Percentiles rank a stretch among this genome's conserved stretches.
These are phyloP conservation scores for Tanaodytes sp. DNA, from an alignment of 2,888 invertebrate genomes.

Conservation along the genomic window DNA sequence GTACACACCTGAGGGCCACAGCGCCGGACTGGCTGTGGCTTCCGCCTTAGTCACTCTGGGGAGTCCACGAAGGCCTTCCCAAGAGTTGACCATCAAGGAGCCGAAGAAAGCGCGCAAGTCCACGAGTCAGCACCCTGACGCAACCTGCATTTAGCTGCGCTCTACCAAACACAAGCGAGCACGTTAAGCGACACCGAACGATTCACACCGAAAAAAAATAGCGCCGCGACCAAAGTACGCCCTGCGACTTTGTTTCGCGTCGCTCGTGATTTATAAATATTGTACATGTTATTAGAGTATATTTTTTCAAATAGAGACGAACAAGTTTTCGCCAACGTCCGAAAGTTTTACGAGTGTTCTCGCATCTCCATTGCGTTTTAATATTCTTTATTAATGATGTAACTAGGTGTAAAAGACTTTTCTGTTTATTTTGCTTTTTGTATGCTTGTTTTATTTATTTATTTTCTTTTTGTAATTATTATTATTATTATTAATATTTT, in stretches of 20 bases:
- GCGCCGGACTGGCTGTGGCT: slow-evolving; percentile 88
- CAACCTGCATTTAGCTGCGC: slow-evolving; percentile 69
- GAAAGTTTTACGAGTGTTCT: slow-evolving; percentile 41
- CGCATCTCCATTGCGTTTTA: no score
- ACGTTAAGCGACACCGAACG: no score
- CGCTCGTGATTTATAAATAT: slow-evolving; percentile 51
- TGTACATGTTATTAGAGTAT: slow-evolving; percentile 55
- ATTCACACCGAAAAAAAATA: slow-evolving; percentile 8
- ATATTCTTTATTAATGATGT: no score
- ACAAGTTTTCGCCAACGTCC: slow-evolving; percentile 51
- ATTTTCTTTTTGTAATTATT: no score
- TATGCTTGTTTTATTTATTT: no score
- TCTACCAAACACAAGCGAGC: no score
- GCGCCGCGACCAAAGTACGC: background rate
- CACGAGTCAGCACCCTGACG: slow-evolving; percentile 83
- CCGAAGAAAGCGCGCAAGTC: slow-evolving; percentile 77
- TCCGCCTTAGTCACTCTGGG: slow-evolving; percentile 92
- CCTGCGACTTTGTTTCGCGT: slow-evolving; percentile 4
- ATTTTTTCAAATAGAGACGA: slow-evolving; percentile 54
- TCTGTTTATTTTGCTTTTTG: no score
- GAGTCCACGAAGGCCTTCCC: slow-evolving; percentile 83
- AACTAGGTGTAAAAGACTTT: no score
- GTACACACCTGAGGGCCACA: slow-evolving; percentile 88
- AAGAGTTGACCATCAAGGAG: slow-evolving; percentile 78
- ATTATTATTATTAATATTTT: no score